phyloP scores from a whole-genome alignment of 2,113 vertebrate genomes.

The Prunella himalayana region DNA sequence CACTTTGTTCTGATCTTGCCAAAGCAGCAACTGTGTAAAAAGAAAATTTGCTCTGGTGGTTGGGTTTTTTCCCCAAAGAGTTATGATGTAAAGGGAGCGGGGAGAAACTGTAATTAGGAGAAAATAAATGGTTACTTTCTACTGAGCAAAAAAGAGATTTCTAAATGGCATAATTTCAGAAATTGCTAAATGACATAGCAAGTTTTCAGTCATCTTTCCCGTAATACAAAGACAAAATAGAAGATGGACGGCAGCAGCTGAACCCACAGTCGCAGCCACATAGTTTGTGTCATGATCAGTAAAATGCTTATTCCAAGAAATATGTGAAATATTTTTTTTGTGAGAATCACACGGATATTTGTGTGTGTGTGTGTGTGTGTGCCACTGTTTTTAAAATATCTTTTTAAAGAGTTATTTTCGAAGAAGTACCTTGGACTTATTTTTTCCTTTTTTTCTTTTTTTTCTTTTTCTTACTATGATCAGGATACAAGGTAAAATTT shows the following conservation, averaged over 20 bases:
- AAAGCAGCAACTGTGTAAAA: conserved; percentile 6
- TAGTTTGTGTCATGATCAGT: neutral
- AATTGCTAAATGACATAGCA: conserved; percentile 25
- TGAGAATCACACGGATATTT: neutral
- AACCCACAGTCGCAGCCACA: neutral
- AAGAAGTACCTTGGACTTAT: neutral
- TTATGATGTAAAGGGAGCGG: neutral
- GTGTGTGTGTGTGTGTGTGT: neutral
- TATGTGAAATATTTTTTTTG: conserved; percentile 16
- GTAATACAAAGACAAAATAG: conserved; percentile 3
- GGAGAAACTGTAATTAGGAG: neutral
- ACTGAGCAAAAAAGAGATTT: neutral
- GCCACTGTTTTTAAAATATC: neutral
- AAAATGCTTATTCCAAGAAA: neutral
- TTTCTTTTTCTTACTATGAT: neutral
- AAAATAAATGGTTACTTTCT: neutral
- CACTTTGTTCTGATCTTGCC: conserved; percentile 54
- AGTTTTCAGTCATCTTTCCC: conserved; percentile 46
- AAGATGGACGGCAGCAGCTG: conserved; percentile 14
- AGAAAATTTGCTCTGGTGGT: conserved; percentile 38
- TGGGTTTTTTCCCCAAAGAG: neutral
- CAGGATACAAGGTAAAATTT: neutral
- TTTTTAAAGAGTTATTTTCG: neutral
- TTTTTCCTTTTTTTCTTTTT: neutral
- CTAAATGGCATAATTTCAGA: neutral